Evolutionary conservation across 2,888 invertebrate genomes (phyloP), one percentile per base, ranked within the genome.

Genomic region (Cantharis nigra): DNA sequence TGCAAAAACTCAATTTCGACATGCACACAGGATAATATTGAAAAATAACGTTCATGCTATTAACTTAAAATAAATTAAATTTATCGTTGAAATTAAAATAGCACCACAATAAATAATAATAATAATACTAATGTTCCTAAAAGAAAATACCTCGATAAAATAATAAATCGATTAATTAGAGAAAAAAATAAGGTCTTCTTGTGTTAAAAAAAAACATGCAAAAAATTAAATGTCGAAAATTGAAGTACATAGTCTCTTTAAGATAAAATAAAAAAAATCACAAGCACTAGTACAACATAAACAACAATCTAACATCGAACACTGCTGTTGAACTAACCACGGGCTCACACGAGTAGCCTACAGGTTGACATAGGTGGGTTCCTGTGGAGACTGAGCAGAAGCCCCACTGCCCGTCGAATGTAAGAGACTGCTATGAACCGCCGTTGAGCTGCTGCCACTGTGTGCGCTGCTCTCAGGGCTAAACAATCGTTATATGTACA

Each of bases 331-430:
- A 83, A 88, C 88, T 88, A 88, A 88, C 88, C 88, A 83, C 88
- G 83, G 81, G 80, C 78, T 76, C 75, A 75, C 78, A 79, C 33
- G 71, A 72, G 76, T 74, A 78, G 78, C 79, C 79, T 79, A 79
- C 76, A 96, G 96, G 93, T 96, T 96, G 90, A 96, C 97, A 92
- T 97, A 97, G 86, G 97, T 96, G 84, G 96, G 96, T 91, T 96
- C 96, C 91, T 96, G 96, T 80, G 94, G 94, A 84, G 93, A 92
- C 88, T 92, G 91, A 83, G 92, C 90, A 84, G 92, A 91, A 81
- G 89, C 87, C 80, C 89, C 88, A 90, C 91, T 90, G 90, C 91
- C 91, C 89, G 91, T 89, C 83, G 87, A 83, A 83, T 89, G 88
- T 84, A 89, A 86, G 79, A 88, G 86, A 81, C 86, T 85, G 80